phyloP scores from a whole-genome alignment of 1,140 invertebrate genomes.

The Drosophila sucinea region DNA sequence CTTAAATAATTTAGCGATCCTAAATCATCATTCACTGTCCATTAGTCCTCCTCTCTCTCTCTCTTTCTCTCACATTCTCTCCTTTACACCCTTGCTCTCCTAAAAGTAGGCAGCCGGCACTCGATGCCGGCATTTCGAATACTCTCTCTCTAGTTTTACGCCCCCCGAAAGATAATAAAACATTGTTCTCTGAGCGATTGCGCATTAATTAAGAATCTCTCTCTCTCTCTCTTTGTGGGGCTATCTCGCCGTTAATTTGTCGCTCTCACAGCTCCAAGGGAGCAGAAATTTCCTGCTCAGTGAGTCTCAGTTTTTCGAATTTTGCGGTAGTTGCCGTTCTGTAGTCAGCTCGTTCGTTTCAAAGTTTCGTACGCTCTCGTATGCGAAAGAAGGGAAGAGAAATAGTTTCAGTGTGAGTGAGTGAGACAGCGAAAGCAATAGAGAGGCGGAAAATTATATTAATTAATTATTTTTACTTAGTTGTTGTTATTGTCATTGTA shows the following conservation, averaged over 20 bases:
- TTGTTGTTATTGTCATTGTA: conserved; percentile 22
- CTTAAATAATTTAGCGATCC: too few species aligned
- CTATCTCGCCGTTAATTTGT: conserved; percentile 4
- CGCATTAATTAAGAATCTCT: not conserved
- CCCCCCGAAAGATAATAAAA: not conserved
- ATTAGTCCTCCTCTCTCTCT: not conserved
- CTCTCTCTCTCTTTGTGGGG: not conserved
- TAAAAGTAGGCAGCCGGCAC: not conserved
- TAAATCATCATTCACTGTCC: not conserved
- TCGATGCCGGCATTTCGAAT: conserved; percentile 4
- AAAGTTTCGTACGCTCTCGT: conserved; percentile 19
- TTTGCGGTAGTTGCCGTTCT: conserved; percentile 56
- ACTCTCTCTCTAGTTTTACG: not conserved
- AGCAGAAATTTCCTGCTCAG: conserved; percentile 23
- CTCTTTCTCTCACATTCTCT: not conserved
- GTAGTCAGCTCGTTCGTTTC: conserved; percentile 47
- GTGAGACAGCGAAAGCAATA: not conserved
- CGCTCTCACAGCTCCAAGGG: not conserved
- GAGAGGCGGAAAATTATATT: conserved; percentile 43
- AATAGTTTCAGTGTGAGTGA: not conserved
- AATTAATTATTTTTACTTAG: conserved; percentile 61
- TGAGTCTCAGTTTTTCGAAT: conserved; percentile 27
- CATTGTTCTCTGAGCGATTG: not conserved
- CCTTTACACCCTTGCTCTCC: not conserved
- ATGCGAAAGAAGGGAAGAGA: conserved; percentile 4